Base-by-base conservation (phyloP, 1,140 invertebrate genomes). In the Bombus difficillimus region DNA sequence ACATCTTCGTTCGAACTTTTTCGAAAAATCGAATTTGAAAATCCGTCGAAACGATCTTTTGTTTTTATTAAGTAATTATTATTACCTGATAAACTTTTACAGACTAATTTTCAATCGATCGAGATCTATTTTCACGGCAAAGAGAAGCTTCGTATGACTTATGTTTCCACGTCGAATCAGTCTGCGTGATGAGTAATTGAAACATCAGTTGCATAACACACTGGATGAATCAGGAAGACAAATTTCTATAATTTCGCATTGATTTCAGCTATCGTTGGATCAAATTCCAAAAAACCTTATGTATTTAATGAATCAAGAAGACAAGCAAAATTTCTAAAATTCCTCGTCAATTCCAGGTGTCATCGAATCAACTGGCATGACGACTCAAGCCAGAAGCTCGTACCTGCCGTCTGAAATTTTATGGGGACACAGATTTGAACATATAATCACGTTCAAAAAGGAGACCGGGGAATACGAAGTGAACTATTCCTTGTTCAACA, bases 401-500 rank as follows among this genome's bases (percentile, higher is more conserved):
- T 99, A 99, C 93, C 96, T 99, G 64, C 98, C 98, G 1, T 97
- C 97, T 37, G 99, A 99, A 95, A 97, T 99, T 78, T 95, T 99
- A 59, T 99, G 99, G 98, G 99, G 98, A 9, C 98, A 99, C 93
- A 96, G 98, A 68, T 99, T 99, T 93, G 97, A 98, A 89, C 97
- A 97, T 1, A 96, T 99, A 87, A 98, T 99, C 66, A 96, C 97
- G 57, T 99, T 99, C 94, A 98, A 98, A 85, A 98, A 98, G 92
- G 98, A 98, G 78, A 97, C 98, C 69, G 97, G 98, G 75, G 97
- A 98, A 62, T 99, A 99, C 94, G 97, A 98, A 91, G 98, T 99
- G 37, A 98, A 99, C 95, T 99, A 99, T 93, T 97, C 97, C 9
- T 97, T 98, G 81, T 99, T 99, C 95, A 98, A 99, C 93, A 97